These are phyloP conservation scores for Falco punctatus DNA, from an alignment of 2,113 vertebrate species.

Conservation along the genomic window DNA sequence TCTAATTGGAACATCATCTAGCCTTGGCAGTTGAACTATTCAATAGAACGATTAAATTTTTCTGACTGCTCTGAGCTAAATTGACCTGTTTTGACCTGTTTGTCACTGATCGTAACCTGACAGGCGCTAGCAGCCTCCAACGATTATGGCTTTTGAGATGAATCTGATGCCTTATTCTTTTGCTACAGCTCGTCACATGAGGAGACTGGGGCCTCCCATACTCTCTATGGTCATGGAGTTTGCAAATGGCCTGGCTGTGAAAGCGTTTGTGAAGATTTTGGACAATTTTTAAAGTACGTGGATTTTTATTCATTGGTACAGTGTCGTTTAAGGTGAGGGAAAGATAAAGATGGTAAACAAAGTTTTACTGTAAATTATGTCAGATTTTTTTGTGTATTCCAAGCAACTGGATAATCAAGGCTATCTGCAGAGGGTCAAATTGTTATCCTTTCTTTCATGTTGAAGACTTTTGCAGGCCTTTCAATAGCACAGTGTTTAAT, in stretches of 20 bases:
- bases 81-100: constrained; percentile 85
- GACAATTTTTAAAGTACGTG: constrained; percentile 99
- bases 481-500: constrained; percentile 41
- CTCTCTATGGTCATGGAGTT: constrained; percentile 97
- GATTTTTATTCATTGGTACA: background rate
- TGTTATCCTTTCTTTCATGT: constrained; percentile 39
- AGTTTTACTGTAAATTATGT: background rate
- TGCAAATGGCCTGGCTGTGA: constrained; percentile 99
- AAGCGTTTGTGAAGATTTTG: constrained; percentile 98
- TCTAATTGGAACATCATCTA: constrained; percentile 88
- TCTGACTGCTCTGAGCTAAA: constrained; percentile 83
- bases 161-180: constrained; percentile 78
- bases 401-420: constrained; percentile 39
- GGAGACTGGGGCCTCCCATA: constrained; percentile 93
- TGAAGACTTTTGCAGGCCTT: constrained; percentile 43
- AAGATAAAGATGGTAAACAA: background rate
- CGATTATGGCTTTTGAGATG: constrained; percentile 81
- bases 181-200: constrained; percentile 92
- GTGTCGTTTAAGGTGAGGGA: background rate
- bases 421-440: constrained; percentile 21
- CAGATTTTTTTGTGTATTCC: constrained; percentile 4
- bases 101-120: constrained; percentile 85
- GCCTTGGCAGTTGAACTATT: constrained; percentile 86
- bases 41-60: constrained; percentile 85
- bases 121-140: constrained; percentile 81